Conservation (phyloP, 2,113 vertebrate genomes). For the Mobula hypostoma region DNA sequence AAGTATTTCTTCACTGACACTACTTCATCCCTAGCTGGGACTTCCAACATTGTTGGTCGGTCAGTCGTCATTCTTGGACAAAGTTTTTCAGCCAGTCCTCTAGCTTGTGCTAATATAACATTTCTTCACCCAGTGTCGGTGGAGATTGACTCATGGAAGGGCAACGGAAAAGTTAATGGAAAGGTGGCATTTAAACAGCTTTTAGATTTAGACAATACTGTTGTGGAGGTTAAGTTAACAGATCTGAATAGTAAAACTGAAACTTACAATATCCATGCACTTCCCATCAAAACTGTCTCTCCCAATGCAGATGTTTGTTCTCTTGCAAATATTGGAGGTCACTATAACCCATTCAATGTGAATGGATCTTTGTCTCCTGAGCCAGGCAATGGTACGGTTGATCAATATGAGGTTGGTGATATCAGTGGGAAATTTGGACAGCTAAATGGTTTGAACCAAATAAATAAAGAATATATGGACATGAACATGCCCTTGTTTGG, state of each 20-base stretch:
- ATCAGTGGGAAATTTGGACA: slow-evolving; percentile 64
- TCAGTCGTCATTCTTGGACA: slow-evolving; percentile 61
- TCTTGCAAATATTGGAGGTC: slow-evolving; percentile 52
- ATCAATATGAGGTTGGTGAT: slow-evolving; percentile 68
- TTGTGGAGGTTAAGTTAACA: slow-evolving; percentile 50
- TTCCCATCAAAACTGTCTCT: slow-evolving; percentile 50
- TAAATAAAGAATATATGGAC: slow-evolving; percentile 47
- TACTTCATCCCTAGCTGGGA: slow-evolving; percentile 52
- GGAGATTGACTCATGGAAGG: slow-evolving; percentile 50
- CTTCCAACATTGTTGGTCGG: slow-evolving; percentile 49
- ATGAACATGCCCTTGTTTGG: slow-evolving; percentile 57
- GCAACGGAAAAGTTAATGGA: slow-evolving; percentile 47
- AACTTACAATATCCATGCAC: slow-evolving; percentile 62
- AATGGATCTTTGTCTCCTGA: slow-evolving; percentile 50
- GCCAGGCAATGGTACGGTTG: slow-evolving; percentile 57
- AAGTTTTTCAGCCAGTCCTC: slow-evolving; percentile 44
- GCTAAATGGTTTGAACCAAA: slow-evolving; percentile 45
- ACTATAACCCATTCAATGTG: slow-evolving; percentile 60
- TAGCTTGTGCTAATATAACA: slow-evolving; percentile 67
- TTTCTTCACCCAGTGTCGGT: slow-evolving; percentile 45
- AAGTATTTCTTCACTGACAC: slow-evolving; percentile 65
- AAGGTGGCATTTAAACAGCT: slow-evolving; percentile 51
- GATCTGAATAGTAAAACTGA: slow-evolving; percentile 48
- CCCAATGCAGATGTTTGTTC: slow-evolving; percentile 52
- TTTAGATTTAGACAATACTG: slow-evolving; percentile 54